Percentiles rank a stretch among this genome's conserved stretches.
Conservation (phyloP, 92 coral and sea anemone species). For the Phymanthus crucifer region DNA sequence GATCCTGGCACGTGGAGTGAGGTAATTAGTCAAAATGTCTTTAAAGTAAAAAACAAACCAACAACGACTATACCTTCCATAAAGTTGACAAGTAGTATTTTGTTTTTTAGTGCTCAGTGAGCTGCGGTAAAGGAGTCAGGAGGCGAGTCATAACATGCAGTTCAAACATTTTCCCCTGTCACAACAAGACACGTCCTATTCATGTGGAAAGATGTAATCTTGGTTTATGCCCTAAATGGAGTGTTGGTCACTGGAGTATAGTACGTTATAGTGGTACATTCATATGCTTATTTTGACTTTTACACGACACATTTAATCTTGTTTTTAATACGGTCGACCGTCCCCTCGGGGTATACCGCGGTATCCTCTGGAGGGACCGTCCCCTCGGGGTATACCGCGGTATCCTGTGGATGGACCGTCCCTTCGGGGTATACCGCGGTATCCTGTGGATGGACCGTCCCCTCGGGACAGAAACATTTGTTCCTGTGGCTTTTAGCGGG, state of each 20-base stretch:
- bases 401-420: too few species aligned
- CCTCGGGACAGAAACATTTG: too few species aligned
- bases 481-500: too few species aligned
- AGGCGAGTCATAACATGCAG: slow-evolving; percentile 45
- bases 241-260: slow-evolving; percentile 58
- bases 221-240: slow-evolving; percentile 70
- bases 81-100: not conserved
- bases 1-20: slow-evolving; percentile 78
- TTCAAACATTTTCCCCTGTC: slow-evolving; percentile 45
- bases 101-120: slow-evolving; percentile 66
- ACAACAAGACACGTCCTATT: slow-evolving; percentile 41
- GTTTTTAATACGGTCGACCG: too few species aligned
- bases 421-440: too few species aligned
- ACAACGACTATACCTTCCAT: too few species aligned
- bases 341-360: too few species aligned
- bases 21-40: slow-evolving; percentile 30
- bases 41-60: too few species aligned
- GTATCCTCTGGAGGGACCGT: too few species aligned
- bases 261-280: slow-evolving; percentile 32
- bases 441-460: too few species aligned
- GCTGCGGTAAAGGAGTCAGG: slow-evolving; percentile 66
- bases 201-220: slow-evolving; percentile 46
- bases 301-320: not conserved
- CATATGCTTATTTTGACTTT: slow-evolving; percentile 1
- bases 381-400: too few species aligned